Evolutionary conservation across 53 echinoderm and acorn worm genomes (phyloP).

Genomic region (Echinometra lucunter): DNA sequence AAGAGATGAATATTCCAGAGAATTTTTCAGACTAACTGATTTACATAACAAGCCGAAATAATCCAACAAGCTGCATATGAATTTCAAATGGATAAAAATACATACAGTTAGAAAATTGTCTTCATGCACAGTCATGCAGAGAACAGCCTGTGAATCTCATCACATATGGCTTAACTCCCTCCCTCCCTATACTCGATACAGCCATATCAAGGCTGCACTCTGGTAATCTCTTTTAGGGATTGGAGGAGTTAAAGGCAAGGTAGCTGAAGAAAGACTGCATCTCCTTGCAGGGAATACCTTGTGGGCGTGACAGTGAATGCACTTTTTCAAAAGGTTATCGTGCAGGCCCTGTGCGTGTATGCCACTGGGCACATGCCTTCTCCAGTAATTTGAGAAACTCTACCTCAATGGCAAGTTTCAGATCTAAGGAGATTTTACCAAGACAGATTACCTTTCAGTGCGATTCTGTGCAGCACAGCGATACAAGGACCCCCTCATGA

Average conservation of each 20-base stretch:
- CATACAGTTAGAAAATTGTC: neutral
- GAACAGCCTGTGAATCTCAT: neutral
- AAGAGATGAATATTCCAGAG: neutral
- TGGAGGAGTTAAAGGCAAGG: constrained; percentile 35
- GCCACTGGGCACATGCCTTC: constrained; percentile 72
- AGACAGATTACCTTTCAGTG: constrained; percentile 62
- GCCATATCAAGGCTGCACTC: neutral
- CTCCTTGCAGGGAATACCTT: constrained; percentile 53
- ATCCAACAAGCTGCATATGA: constrained; percentile 28
- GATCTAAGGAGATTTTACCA: constrained; percentile 66
- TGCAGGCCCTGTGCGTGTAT: constrained; percentile 65
- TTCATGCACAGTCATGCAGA: constrained; percentile 40
- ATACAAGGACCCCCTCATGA: constrained; percentile 46
- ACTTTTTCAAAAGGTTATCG: constrained; percentile 65
- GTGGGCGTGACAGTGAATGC: constrained; percentile 68
- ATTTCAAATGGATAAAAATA: neutral
- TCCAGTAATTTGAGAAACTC: constrained; percentile 66
- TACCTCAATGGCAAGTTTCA: constrained; percentile 63
- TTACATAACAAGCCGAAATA: neutral
- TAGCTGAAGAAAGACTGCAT: constrained; percentile 31
- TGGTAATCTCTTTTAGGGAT: constrained; percentile 44
- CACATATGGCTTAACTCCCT: neutral
- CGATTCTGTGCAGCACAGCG: constrained; percentile 8
- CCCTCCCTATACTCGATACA: neutral
- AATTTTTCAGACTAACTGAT: constrained; percentile 9